Evolutionary conservation across 2,888 invertebrate genomes (phyloP), one percentile per base, ranked within the genome.

Genomic region (Pristionchus arcanus): DNA sequence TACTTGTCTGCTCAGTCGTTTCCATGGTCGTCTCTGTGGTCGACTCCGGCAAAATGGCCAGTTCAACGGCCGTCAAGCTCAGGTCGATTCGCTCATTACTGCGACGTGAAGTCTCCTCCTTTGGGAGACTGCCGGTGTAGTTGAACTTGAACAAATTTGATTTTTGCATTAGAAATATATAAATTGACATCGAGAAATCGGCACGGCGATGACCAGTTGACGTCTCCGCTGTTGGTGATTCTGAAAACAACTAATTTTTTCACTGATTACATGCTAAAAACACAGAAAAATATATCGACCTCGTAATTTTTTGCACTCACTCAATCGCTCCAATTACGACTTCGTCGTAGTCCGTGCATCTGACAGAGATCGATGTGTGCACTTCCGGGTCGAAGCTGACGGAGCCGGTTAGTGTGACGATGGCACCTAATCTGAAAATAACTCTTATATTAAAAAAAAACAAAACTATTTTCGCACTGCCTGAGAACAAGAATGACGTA

Each of bases 341-440:
- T 37, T 74, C 74, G 19, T 74, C 74, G 74, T 74, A 37, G 37
- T 74, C 74, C 21, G 74, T 37, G 74, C 74, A 74, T 37, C 37
- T 37, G 7, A 42, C 74, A 15, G 37, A 37, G 74, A 74, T 74
- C 2, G 74, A 19, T 21, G 74, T 74, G 37, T 7, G 74, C 7
- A 74, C 37, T 37, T 16, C 19, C 0, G 37, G 74, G 37, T 74
- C 74, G 74, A 74, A 37, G 74, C 3, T 11, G 42, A 25, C 37
- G 19, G 19, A 21, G 25, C 74, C 74, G 37, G 74, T 74, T 37
- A 74, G 74, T 1, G 74, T 74, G 21, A 74, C 74, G 74, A 74
- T 25, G 7, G 74, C 74, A 2, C 74, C 74, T 11, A 74, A 37
- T 19, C 74, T 74, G 37, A 3, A 74, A 74, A 31, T 7, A 31